Conservation (phyloP, 2,797 vertebrate genomes). For the Urophycis tenuis region DNA sequence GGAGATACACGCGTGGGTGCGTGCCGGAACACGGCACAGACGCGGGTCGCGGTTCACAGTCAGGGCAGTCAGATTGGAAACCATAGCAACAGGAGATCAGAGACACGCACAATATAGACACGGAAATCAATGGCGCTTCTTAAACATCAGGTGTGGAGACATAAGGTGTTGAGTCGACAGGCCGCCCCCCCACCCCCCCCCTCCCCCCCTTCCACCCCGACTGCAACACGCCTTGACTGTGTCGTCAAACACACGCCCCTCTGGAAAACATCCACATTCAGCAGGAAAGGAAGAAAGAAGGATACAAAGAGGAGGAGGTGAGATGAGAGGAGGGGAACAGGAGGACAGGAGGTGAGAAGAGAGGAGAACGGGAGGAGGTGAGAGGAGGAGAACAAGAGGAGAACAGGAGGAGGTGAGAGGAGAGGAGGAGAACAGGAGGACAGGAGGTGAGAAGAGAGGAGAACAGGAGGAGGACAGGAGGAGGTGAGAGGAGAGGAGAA, state of each 20-base stretch:
- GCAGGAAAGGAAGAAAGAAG: not conserved
- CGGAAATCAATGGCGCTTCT: not conserved
- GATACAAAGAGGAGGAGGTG: not conserved
- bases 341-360: not conserved
- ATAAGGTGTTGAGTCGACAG: too few relatives aligned
- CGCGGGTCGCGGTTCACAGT: slow-evolving; percentile 24
- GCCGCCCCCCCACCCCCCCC: too few relatives aligned
- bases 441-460: not conserved
- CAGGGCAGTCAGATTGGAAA: slow-evolving; percentile 24
- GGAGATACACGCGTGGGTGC: not conserved
- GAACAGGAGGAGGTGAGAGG: not conserved
- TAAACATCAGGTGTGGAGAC: not conserved
- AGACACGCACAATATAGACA: not conserved
- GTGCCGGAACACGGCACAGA: not conserved
- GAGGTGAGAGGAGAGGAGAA: not conserved
- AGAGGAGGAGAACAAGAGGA: not conserved
- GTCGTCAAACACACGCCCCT: not conserved
- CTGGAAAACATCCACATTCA: too few relatives aligned
- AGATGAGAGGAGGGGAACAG: not conserved
- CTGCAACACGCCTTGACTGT: too few relatives aligned
- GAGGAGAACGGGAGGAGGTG: not conserved
- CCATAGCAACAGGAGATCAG: slow-evolving; percentile 4
- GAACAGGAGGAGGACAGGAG: not conserved
- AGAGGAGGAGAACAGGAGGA: not conserved
- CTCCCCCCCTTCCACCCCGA: too few relatives aligned